Evolutionary conservation across 2,113 vertebrate genomes (phyloP).

Genomic region (Mormoops blainvillei): DNA sequence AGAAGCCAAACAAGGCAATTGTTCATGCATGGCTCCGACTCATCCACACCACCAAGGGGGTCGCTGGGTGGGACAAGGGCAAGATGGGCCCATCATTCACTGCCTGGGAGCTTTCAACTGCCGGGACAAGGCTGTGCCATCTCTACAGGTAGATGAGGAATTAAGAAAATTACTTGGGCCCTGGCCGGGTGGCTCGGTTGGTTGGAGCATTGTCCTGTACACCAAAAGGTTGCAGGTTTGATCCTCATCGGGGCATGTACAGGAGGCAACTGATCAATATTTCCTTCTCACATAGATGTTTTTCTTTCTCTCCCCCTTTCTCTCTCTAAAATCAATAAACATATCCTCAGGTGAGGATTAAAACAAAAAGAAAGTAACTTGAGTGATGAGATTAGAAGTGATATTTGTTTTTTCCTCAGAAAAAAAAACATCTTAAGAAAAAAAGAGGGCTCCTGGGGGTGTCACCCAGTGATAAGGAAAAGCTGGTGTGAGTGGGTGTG

Average conservation of each 20-base stretch:
- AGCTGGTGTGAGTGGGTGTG: not conserved
- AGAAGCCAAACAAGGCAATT: not conserved
- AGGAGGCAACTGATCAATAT: no score
- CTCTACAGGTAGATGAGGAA: not conserved
- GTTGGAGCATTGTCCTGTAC: no score
- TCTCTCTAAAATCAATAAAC: no score
- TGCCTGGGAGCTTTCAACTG: accelerated
- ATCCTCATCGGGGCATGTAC: no score
- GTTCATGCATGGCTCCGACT: not conserved
- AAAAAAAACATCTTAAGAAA: not conserved
- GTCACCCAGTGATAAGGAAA: not conserved
- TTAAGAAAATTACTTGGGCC: not conserved
- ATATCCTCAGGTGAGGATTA: no score
- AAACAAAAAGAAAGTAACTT: not conserved
- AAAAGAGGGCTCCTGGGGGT: no score
- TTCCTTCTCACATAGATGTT: no score
- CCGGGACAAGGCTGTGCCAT: not conserved
- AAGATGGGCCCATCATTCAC: not conserved
- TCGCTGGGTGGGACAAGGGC: not conserved
- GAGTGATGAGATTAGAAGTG: accelerated
- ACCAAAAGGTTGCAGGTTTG: no score
- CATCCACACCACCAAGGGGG: not conserved
- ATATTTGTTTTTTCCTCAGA: not conserved
- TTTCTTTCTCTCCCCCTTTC: no score
- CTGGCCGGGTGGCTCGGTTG: no score